Conservation (phyloP, 2,113 vertebrate genomes). For the Aldabrachelys gigantea region DNA sequence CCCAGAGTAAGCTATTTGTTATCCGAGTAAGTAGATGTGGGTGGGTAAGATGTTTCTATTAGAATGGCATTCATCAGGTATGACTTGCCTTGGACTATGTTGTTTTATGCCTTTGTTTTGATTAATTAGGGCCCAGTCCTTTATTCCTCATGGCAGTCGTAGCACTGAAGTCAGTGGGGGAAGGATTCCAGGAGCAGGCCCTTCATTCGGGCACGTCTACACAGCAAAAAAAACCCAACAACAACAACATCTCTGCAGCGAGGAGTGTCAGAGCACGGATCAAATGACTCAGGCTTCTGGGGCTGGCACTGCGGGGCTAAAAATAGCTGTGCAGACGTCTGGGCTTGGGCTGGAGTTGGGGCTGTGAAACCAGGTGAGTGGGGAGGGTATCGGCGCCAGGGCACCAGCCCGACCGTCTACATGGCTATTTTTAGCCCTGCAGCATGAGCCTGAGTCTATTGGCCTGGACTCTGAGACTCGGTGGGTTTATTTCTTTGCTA, state of each 20-base stretch:
- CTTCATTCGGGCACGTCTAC: neutral
- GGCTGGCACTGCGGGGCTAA: neutral
- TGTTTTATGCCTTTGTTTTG: neutral
- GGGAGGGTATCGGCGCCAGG: neutral
- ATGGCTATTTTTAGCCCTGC: neutral
- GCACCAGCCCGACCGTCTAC: neutral
- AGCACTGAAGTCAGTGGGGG: neutral
- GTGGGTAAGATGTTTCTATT: neutral
- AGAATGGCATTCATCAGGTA: neutral
- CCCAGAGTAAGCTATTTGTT: neutral
- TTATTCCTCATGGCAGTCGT: neutral
- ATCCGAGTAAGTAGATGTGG: constrained; percentile 25
- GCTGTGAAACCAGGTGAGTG: neutral
- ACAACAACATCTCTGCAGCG: no score
- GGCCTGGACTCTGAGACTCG: neutral
- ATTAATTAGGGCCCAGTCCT: neutral
- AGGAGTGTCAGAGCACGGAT: no score
- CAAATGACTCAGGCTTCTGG: no score
- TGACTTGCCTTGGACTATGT: neutral
- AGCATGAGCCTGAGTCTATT: neutral
- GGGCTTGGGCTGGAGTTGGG: neutral
- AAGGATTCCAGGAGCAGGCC: neutral
- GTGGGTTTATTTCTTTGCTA: neutral
- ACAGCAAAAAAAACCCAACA: neutral
- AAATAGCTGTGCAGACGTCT: neutral